Evolutionary conservation across 30 jellyfish, hydroid and myxozoan genomes (phyloP).

Genomic region (Cassiopea xamachana): DNA sequence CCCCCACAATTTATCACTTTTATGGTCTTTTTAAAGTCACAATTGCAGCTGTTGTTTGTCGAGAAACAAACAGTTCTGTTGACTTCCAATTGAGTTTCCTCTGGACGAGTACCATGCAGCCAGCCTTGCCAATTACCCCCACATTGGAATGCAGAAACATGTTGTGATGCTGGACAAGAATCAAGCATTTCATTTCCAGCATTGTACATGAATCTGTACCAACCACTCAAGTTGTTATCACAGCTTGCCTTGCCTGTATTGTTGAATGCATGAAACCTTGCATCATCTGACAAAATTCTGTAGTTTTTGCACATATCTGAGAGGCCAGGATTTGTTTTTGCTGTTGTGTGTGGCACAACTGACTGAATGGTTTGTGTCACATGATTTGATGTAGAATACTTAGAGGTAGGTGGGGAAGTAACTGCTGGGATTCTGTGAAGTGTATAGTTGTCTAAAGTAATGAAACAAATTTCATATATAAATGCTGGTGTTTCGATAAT

Average conservation of each 20-base stretch:
- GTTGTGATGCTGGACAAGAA: slow-evolving; percentile 9
- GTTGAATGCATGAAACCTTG: slow-evolving; percentile 9
- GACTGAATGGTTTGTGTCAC: background rate
- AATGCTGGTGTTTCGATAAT: background rate
- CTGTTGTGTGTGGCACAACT: background rate
- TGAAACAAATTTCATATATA: background rate
- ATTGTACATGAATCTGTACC: slow-evolving; percentile 41
- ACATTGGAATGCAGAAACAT: slow-evolving; percentile 2
- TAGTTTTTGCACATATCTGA: background rate
- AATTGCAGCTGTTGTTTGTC: slow-evolving; percentile 51
- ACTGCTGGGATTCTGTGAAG: background rate
- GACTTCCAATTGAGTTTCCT: slow-evolving; percentile 31
- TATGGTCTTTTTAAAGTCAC: slow-evolving; percentile 60
- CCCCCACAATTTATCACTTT: slow-evolving; percentile 85
- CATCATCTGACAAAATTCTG: slow-evolving; percentile 13
- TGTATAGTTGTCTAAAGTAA: background rate
- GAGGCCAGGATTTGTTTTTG: background rate
- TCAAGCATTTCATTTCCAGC: slow-evolving; percentile 44
- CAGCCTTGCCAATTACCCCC: slow-evolving; percentile 51
- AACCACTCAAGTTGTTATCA: slow-evolving; percentile 20
- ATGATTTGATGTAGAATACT: background rate
- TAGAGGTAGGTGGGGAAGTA: background rate
- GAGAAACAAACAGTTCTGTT: slow-evolving; percentile 84
- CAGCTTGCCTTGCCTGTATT: slow-evolving; percentile 1
- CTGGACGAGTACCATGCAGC: slow-evolving; percentile 19